These are phyloP conservation scores for Drosophila eugracilis DNA, from an alignment of 1,140 invertebrate genomes.

Conservation along the genomic window DNA sequence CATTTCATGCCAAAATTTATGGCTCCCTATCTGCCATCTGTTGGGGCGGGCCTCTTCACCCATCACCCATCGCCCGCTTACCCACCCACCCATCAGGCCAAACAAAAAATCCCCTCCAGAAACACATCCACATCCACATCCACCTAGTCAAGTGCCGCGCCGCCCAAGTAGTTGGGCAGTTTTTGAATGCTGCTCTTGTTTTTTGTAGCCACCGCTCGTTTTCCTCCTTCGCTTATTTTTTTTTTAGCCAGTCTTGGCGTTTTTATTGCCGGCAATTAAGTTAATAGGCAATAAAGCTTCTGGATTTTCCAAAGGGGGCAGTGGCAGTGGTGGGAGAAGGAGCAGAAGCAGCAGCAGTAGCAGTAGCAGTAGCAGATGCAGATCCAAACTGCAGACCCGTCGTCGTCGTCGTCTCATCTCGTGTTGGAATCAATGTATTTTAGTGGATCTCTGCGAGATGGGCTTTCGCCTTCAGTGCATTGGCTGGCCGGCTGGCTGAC, in stretches of 20 bases:
- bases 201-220: background rate
- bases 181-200: conserved; percentile 35
- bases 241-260: conserved; percentile 54
- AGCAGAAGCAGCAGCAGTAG: conserved; percentile 3
- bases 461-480: conserved; percentile 3
- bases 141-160: conserved; percentile 7
- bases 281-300: conserved; percentile 75
- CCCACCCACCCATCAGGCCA: background rate
- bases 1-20: conserved; percentile 57
- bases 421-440: conserved; percentile 6
- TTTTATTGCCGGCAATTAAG: conserved; percentile 73
- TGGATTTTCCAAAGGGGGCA: conserved; percentile 45
- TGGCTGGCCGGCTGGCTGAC: too few species aligned
- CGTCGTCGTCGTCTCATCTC: background rate
- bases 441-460: conserved; percentile 19
- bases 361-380: conserved; percentile 1
- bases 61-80: background rate
- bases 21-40: conserved; percentile 38
- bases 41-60: conserved; percentile 8
- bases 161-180: conserved; percentile 48
- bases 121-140: too few species aligned
- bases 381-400: conserved; percentile 12
- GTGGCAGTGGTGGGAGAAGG: conserved; percentile 10
- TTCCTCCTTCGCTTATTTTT: background rate
- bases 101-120: too few species aligned